These are phyloP conservation scores for Campylomormyrus numenius DNA, from an alignment of 2,113 vertebrate genomes.

Conservation along the genomic window DNA sequence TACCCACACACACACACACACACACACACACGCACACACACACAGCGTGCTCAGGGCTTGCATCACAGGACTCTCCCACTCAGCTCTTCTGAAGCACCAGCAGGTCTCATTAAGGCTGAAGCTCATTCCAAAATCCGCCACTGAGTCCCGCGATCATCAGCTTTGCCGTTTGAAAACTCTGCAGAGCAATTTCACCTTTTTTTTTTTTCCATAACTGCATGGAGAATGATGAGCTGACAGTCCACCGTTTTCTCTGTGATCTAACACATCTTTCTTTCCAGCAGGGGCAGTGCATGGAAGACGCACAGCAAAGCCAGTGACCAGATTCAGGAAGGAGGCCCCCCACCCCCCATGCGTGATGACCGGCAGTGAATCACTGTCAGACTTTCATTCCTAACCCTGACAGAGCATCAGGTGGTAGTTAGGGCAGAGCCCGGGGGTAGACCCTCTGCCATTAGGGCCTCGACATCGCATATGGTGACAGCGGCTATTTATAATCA, in stretches of 20 bases:
- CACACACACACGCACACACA: background rate
- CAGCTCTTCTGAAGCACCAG: background rate
- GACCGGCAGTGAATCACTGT: background rate
- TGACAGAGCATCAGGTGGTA: background rate
- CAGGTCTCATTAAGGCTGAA: conserved; percentile 22
- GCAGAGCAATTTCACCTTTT: conserved; percentile 6
- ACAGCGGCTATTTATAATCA: background rate
- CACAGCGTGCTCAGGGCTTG: background rate
- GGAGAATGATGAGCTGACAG: conserved; percentile 24
- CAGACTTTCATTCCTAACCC: background rate
- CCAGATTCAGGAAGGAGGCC: background rate
- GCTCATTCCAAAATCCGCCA: conserved; percentile 4
- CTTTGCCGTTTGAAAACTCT: conserved; percentile 19
- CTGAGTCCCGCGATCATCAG: background rate
- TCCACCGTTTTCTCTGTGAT: conserved; percentile 35
- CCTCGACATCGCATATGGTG: background rate
- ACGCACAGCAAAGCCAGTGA: background rate
- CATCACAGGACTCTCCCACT: conserved; percentile 23
- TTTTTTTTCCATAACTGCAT: background rate
- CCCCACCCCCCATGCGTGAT: background rate
- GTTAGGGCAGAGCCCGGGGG: background rate
- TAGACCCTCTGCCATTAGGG: background rate
- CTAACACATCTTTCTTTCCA: conserved; percentile 12
- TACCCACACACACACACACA: background rate
- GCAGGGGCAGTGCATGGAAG: background rate